Conservation (phyloP, 2,113 vertebrate species). For the human (Homo sapiens) region DNA sequence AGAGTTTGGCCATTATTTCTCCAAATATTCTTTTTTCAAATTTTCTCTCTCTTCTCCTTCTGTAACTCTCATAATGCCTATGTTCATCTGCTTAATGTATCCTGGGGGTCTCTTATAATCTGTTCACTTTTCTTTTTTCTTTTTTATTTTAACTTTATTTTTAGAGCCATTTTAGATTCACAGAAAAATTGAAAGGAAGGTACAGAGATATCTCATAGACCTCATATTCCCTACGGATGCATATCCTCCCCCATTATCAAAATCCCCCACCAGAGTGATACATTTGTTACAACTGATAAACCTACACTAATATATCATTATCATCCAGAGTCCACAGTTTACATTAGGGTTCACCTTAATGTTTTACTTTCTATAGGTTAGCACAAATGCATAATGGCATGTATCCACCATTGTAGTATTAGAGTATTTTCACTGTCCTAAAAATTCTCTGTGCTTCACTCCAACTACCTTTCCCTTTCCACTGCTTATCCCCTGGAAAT, state of each 20-base stretch:
- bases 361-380: neutral
- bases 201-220: neutral
- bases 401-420: neutral
- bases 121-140: neutral
- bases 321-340: neutral
- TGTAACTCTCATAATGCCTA: neutral
- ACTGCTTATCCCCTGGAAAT: neutral
- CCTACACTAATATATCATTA: neutral
- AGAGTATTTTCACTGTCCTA: neutral
- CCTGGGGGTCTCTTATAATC: neutral
- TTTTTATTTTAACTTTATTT: neutral
- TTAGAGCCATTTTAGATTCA: neutral
- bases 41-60: neutral
- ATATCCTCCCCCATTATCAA: neutral
- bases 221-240: neutral
- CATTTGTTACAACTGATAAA: neutral
- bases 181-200: neutral
- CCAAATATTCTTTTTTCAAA: neutral
- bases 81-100: neutral
- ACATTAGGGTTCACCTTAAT: neutral
- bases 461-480: neutral
- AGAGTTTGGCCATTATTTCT: neutral
- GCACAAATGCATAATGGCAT: too few relatives aligned
- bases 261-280: neutral
- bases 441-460: neutral